Evolutionary conservation across 2,888 invertebrate genomes (phyloP), one percentile per base, ranked within the genome.

Genomic region (Melanostoma mellinum): DNA sequence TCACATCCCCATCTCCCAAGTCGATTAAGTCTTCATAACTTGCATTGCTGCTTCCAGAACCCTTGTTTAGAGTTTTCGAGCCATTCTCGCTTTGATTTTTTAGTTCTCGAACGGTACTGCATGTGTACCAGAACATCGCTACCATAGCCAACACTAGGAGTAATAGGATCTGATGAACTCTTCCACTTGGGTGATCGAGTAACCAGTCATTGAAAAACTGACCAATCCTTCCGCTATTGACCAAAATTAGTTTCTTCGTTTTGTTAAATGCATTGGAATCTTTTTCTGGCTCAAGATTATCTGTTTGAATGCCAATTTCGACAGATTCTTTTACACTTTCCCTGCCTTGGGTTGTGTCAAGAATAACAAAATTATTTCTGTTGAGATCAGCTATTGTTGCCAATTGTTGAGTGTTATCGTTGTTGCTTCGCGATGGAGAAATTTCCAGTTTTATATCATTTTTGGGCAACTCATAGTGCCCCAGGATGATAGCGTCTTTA

Each of bases 161-260:
- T 40, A 95, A 94, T 2, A 96, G 89, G 30, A 94, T 92, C 53
- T 96, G 92, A 90, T 96, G 96, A 1, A 96, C 90, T 3, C 93
- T 94, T 88, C 95, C 94, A 88, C 95, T 96, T 86, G 96, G 96
- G 87, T 96, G 95, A 87, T 95, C 94, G 88, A 94, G 93, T 0
- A 96, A 90, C 95, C 95, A 96, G 42, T 91, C 90, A 55, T 88
- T 89, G 4, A 91, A 87, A 53, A 90, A 89, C 32, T 89, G 86
- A 48, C 89, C 89, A n/a, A 89, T 87, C 71, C 88, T 88, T 36
- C 87, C 89, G 69, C 90, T 88, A 68, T 90, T 90, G 10, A 88
- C 88, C 52, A 89, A 68, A 46, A 89, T 89, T 3, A 90, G 87
- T 38, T 88, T 88, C 77, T 89, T 90, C 2, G 89, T 90, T 3